Conservation (phyloP, 2,888 invertebrate genomes). For the Leptopilina myrica region DNA sequence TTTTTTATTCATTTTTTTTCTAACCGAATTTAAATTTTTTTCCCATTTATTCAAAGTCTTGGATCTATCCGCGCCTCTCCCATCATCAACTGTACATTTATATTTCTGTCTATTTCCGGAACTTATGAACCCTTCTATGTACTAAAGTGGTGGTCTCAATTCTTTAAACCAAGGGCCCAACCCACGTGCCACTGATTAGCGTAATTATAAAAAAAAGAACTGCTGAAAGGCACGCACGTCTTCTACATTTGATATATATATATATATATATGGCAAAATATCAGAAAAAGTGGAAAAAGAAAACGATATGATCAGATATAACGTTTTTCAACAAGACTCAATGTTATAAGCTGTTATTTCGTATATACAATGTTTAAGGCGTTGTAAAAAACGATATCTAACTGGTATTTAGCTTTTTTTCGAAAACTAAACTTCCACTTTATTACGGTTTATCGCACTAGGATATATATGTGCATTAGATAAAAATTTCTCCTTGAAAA, state of each 20-base stretch:
- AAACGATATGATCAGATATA: not conserved
- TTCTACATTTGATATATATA: not conserved
- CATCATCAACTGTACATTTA: no score
- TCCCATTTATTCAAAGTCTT: slow-evolving; percentile 26
- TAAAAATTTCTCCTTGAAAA: slow-evolving; percentile 2
- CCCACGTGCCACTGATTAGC: slow-evolving; percentile 76
- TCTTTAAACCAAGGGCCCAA: slow-evolving; percentile 50
- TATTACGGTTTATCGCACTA: not conserved
- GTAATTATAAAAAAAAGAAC: slow-evolving; percentile 64
- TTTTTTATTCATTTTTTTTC: slow-evolving; percentile 62
- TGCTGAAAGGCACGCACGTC: slow-evolving; percentile 14
- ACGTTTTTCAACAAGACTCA: slow-evolving; percentile 2
- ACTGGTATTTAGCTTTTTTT: not conserved
- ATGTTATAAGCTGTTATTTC: not conserved
- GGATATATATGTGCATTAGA: not conserved
- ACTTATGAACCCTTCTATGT: slow-evolving; percentile 52
- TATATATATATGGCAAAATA: not conserved
- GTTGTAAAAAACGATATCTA: not conserved
- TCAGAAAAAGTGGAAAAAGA: not conserved
- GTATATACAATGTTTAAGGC: not conserved
- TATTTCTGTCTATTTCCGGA: slow-evolving; percentile 45
- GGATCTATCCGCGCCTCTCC: not conserved
- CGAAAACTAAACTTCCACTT: slow-evolving; percentile 6
- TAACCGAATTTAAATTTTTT: slow-evolving; percentile 54
- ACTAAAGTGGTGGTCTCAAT: slow-evolving; percentile 45